Conservation (phyloP, 2,888 invertebrate species). For the Buathra laborator region DNA sequence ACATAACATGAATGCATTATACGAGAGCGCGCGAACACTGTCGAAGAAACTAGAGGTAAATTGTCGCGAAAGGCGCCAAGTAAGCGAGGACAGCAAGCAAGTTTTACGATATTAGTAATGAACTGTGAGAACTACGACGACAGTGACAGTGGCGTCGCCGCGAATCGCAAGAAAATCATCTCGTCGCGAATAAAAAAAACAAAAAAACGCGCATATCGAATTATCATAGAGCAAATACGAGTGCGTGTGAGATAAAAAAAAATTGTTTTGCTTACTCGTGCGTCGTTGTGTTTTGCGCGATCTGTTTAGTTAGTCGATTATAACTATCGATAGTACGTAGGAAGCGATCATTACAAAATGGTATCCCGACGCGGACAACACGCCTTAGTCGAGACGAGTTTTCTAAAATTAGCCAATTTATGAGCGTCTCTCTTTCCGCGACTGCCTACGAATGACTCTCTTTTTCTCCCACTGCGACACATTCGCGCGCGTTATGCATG, state of each 20-base stretch:
- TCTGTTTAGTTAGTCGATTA: slow-evolving; percentile 56
- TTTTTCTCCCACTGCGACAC: slow-evolving; percentile 57
- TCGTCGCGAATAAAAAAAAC: background rate
- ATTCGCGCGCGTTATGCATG: slow-evolving; percentile 53
- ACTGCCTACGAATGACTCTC: slow-evolving; percentile 73
- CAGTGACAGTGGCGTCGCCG: slow-evolving; percentile 2
- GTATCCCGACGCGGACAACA: slow-evolving; percentile 55
- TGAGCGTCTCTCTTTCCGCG: slow-evolving; percentile 73
- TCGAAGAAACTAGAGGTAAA: slow-evolving; percentile 45
- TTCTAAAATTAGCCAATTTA: slow-evolving; percentile 78
- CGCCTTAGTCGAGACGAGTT: slow-evolving; percentile 74
- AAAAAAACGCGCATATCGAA: slow-evolving; percentile 35
- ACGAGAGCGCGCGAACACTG: slow-evolving; percentile 9
- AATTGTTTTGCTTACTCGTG: background rate
- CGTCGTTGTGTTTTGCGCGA: slow-evolving; percentile 36
- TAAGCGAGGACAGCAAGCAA: slow-evolving; percentile 53
- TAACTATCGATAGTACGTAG: slow-evolving; percentile 59
- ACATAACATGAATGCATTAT: slow-evolving; percentile 16
- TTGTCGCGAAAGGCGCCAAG: slow-evolving; percentile 64
- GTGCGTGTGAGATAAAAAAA: slow-evolving; percentile 65
- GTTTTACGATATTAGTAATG: slow-evolving; percentile 62
- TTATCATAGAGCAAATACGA: slow-evolving; percentile 56
- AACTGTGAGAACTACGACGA: slow-evolving; percentile 58
- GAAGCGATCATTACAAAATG: slow-evolving; percentile 75
- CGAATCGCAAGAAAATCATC: slow-evolving; percentile 5